Base-by-base conservation (phyloP, 2,888 invertebrate genomes). In the Steinernema carpocapsae region DNA sequence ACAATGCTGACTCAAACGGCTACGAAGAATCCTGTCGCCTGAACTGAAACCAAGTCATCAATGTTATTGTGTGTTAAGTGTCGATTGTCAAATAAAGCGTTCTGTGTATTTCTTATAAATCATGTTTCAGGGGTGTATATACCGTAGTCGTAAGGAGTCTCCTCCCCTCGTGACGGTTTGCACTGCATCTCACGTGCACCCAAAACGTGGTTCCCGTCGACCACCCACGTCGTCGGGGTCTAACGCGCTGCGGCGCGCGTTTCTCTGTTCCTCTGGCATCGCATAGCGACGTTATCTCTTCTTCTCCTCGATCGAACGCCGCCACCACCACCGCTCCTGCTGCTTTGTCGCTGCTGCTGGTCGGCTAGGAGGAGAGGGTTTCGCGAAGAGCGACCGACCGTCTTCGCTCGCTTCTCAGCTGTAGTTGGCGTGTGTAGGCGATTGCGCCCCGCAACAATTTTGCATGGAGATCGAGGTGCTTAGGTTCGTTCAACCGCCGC, bases 1-100 rank as follows among this genome's bases (percentile, higher is more conserved):
- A 99, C 97, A 87, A 94, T 97, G 93, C 91, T 97, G 88, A 95
- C 97, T 88, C 97, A 97, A 90, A 64, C 17, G 64, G 64, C 32
- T 29, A 32, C 26, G 64, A 64, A 26, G 17, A 64, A 29, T 17
- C 64, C 64, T 32, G 32, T 14, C 26, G 24, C 17, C 32, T 64
- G 6, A 32, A 64, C 32, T 64, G 22, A 19, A 24, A 52, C 52
- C 24, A 24, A n/a, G 19, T 52, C 52, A 52, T 52, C 52, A 19
- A 52, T 22, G 52, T 52, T 22, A 52, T 19, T 52, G 52, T 52
- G 52, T 52, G 19, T 52, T 52, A 24, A 22, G 52, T 12, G 24
- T 22, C 24, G 24, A 52, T 52, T 52, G 19, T 52, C 19, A 52
- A 19, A 24, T 64, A 17, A 64, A 56, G 26, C 56, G 24, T 4